phyloP scores from a whole-genome alignment of 2,113 vertebrate genomes.

The Coracopsis vasa region DNA sequence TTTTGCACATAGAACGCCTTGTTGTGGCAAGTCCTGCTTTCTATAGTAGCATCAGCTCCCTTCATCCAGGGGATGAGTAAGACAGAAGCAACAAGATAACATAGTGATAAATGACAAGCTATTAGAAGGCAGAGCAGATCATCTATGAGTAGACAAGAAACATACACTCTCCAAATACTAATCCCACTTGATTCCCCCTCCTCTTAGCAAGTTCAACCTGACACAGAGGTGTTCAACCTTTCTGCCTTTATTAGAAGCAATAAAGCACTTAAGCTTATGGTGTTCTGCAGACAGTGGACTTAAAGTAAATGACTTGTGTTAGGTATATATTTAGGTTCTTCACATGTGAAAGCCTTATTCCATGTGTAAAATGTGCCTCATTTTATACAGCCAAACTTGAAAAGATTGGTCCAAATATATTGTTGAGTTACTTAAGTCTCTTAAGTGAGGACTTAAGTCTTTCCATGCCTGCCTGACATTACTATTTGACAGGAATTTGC shows the following conservation, averaged over 20 bases:
- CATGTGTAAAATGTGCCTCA: not conserved
- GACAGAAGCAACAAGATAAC: not conserved
- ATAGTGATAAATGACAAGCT: fast-evolving
- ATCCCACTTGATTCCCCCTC: not conserved
- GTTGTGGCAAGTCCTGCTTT: not conserved
- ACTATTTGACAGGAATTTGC: conserved; percentile 21
- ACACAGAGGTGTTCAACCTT: not conserved
- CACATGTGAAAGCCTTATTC: not conserved
- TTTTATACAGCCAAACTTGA: not conserved
- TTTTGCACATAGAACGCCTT: not conserved
- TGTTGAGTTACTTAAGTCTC: not conserved
- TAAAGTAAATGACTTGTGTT: not conserved
- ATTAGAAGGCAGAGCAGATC: not conserved
- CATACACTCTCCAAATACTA: not conserved
- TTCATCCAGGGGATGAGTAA: not conserved
- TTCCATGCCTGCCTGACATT: conserved; percentile 10
- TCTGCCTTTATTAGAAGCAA: not conserved
- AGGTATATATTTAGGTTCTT: not conserved
- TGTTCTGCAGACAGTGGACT: not conserved
- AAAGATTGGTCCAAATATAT: not conserved
- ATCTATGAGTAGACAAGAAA: not conserved
- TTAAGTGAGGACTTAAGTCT: not conserved
- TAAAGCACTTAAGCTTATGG: not conserved
- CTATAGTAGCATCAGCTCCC: not conserved
- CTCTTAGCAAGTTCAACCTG: not conserved